Base-by-base conservation (phyloP, 2,113 vertebrate species). In the Stercorarius parasiticus region DNA sequence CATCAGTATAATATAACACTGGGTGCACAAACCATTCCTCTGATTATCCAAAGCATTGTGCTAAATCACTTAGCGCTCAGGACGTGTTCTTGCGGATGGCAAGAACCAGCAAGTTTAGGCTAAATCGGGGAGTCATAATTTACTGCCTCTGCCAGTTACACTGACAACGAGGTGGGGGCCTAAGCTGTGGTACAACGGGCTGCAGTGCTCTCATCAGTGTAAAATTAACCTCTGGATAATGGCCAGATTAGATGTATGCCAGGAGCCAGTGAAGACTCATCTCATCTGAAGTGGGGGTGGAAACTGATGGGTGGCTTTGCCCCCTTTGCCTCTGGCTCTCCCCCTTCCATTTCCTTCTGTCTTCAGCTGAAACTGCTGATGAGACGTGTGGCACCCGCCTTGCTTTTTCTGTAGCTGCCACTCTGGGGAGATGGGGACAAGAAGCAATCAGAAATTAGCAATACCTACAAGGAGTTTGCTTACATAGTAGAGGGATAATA, bases 1-100 rank as follows among this genome's bases (percentile, higher is more conserved):
- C 59, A 73, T 84, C 80, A 52, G 69, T 62, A 61, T 70, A 70
- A 88, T 66, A 70, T 6, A 86, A 38, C 42, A 77, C 59, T 66
- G 15, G 23, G 20, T 74, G 76, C 58, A 94, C 27, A 52, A 22
- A 40, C 64, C 66, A 95, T 82, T 95, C 55, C 34, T 93, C 74
- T 88, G 56, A 72, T 91, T 96, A 88, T 92, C 88, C 86, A 84
- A n/a, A 93, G 27, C 56, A 43, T 45, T 74, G 59, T 53, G 89
- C 30, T 90, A 93, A 96, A 95, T 90, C 84, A 90, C 38, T 86
- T 30, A 8, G 62, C 5, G 34, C 66, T 82, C 56, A 85, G 56
- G 72, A 92, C 13, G 1, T 47, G 74, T 86, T 96, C 70, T 85
- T 90, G 55, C 74, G 86, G 62, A 77, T 11, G 38, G 58, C 78